phyloP scores from a whole-genome alignment of 1,140 invertebrate species.

The Drosophila orosa region DNA sequence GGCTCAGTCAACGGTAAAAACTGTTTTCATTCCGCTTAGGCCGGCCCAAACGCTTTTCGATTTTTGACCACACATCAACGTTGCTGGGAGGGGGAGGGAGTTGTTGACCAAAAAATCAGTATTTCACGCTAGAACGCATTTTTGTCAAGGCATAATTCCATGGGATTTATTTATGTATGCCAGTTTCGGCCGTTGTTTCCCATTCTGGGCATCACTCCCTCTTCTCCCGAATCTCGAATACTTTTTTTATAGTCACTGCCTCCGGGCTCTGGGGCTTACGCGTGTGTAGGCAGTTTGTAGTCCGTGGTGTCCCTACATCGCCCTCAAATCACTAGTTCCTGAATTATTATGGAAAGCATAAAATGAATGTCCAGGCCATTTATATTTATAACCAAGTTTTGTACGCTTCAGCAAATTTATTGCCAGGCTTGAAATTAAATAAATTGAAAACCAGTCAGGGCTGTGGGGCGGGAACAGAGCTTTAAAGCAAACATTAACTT shows the following conservation, averaged over 20 bases:
- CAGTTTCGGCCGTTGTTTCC: slow-evolving; percentile 55
- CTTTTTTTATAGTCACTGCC: slow-evolving; percentile 70
- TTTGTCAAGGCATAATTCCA: slow-evolving; percentile 82
- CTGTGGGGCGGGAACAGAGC: neutral
- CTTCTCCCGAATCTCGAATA: slow-evolving; percentile 1
- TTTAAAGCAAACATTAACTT: slow-evolving; percentile 15
- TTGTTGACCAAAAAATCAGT: slow-evolving; percentile 74
- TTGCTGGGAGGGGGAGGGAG: neutral
- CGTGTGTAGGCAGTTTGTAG: slow-evolving; percentile 73
- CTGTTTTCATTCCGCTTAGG: slow-evolving; percentile 65
- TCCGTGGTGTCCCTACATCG: slow-evolving; percentile 40
- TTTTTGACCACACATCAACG: slow-evolving; percentile 67
- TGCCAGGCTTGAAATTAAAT: slow-evolving; percentile 62
- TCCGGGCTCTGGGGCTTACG: slow-evolving; percentile 51
- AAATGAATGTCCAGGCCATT: slow-evolving; percentile 78
- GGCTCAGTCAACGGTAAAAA: slow-evolving; percentile 61
- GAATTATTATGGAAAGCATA: slow-evolving; percentile 81
- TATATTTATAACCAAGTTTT: slow-evolving; percentile 78
- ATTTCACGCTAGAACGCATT: slow-evolving; percentile 80
- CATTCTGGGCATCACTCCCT: slow-evolving; percentile 36
- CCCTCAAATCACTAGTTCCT: slow-evolving; percentile 76
- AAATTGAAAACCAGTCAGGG: slow-evolving; percentile 42
- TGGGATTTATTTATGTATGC: slow-evolving; percentile 80
- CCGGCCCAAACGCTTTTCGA: slow-evolving; percentile 72
- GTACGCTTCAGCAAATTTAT: slow-evolving; percentile 76